phyloP scores from a whole-genome alignment of 2,797 vertebrate species.

The Champsocephalus esox region DNA sequence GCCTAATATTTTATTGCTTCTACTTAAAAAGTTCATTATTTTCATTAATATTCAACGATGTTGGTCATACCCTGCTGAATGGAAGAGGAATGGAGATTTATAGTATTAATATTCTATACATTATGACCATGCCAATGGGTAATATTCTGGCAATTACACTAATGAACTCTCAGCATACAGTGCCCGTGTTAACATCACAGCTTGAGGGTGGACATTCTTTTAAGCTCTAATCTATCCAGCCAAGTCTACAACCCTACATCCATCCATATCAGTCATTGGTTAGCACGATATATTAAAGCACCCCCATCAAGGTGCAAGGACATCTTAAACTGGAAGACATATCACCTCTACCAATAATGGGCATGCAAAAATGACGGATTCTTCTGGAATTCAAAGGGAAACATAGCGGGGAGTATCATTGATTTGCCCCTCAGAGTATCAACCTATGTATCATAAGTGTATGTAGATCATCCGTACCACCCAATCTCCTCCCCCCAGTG shows the following conservation, averaged over 20 bases:
- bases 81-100: constrained; percentile 67
- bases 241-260: constrained; percentile 53
- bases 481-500: constrained; percentile 38
- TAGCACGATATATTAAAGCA: constrained; percentile 51
- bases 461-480: constrained; percentile 75
- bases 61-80: constrained; percentile 47
- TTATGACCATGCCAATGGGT: constrained; percentile 76
- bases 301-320: constrained; percentile 70
- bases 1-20: constrained; percentile 37
- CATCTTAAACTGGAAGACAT: constrained; percentile 77
- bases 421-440: constrained; percentile 76
- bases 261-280: constrained; percentile 69
- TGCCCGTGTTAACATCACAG: constrained; percentile 75
- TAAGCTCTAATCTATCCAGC: constrained; percentile 68
- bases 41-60: constrained; percentile 66
- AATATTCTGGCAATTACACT: constrained; percentile 78
- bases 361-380: constrained; percentile 76
- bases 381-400: constrained; percentile 73
- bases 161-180: constrained; percentile 74
- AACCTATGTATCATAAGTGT: constrained; percentile 78
- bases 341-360: constrained; percentile 75
- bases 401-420: constrained; percentile 69
- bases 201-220: constrained; percentile 76
- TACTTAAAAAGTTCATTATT: constrained; percentile 48
- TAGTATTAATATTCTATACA: constrained; percentile 76